These are phyloP conservation scores for Ruditapes philippinarum DNA, from an alignment of 1,140 invertebrate species.

Conservation along the genomic window DNA sequence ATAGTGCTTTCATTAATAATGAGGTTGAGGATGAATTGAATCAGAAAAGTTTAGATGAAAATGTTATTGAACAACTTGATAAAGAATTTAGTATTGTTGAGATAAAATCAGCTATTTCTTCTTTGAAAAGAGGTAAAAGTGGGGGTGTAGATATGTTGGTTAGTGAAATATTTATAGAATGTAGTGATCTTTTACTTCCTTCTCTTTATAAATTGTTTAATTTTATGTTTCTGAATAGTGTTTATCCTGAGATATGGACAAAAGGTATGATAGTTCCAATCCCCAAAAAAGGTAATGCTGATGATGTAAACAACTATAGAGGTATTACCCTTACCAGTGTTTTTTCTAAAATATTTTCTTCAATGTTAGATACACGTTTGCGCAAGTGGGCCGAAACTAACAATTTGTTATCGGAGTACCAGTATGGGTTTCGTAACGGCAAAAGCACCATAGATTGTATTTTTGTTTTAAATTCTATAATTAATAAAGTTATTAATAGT, in stretches of 20 bases:
- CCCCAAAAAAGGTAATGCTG: conserved; percentile 49
- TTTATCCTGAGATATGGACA: conserved; percentile 42
- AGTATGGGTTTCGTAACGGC: conserved; percentile 26
- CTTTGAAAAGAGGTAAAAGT: background rate
- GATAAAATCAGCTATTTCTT: background rate
- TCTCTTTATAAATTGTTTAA: conserved; percentile 39
- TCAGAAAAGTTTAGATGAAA: background rate
- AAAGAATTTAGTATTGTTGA: background rate
- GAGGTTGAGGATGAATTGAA: background rate
- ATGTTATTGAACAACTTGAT: background rate
- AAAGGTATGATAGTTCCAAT: conserved; percentile 45
- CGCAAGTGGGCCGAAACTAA: conserved; percentile 30
- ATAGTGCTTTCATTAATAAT: background rate
- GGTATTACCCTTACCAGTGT: conserved; percentile 54
- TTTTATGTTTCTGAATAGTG: conserved; percentile 21
- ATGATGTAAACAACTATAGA: conserved; percentile 57
- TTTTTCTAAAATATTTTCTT: conserved; percentile 35
- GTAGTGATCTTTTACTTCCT: conserved; percentile 3
- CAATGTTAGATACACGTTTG: conserved; percentile 28
- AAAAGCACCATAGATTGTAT: conserved; percentile 34
- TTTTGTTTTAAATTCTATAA: conserved; percentile 44
- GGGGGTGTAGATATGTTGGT: background rate
- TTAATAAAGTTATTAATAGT: conserved; percentile 23
- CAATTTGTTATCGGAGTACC: conserved; percentile 9
- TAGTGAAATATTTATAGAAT: background rate